Conservation (phyloP, 1,140 invertebrate species). For the Melanaphis sacchari region DNA sequence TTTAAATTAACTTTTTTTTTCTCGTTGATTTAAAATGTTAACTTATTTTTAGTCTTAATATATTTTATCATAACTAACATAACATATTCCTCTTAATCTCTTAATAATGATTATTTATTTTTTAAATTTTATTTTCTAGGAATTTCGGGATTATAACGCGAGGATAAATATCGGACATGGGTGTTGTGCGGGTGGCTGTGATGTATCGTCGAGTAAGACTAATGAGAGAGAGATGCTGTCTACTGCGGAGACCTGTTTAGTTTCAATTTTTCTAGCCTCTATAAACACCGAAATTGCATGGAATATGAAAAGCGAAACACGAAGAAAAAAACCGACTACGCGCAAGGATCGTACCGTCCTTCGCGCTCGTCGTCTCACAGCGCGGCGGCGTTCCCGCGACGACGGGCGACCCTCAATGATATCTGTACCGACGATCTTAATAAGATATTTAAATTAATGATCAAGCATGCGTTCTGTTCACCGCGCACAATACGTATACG, state of each 20-base stretch:
- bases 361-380: neutral
- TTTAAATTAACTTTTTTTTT: neutral
- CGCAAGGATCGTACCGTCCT: neutral
- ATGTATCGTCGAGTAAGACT: neutral
- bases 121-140: neutral
- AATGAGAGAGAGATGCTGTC: neutral
- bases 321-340: neutral
- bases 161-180: neutral
- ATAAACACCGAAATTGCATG: neutral
- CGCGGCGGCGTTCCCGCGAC: neutral
- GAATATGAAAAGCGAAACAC: neutral
- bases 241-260: neutral
- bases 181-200: neutral
- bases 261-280: neutral
- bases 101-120: neutral
- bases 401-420: constrained; percentile 37
- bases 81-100: neutral
- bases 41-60: neutral
- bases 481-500: neutral
- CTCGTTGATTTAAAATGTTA: neutral
- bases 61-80: neutral
- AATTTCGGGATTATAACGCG: no score
- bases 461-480: neutral
- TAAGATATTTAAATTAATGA: constrained; percentile 58
- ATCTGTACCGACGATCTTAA: constrained; percentile 52